A percentile compares a stretch with the other conserved stretches of the same genome.
Conservation (phyloP, 2,888 invertebrate species). For the Timandra comae region DNA sequence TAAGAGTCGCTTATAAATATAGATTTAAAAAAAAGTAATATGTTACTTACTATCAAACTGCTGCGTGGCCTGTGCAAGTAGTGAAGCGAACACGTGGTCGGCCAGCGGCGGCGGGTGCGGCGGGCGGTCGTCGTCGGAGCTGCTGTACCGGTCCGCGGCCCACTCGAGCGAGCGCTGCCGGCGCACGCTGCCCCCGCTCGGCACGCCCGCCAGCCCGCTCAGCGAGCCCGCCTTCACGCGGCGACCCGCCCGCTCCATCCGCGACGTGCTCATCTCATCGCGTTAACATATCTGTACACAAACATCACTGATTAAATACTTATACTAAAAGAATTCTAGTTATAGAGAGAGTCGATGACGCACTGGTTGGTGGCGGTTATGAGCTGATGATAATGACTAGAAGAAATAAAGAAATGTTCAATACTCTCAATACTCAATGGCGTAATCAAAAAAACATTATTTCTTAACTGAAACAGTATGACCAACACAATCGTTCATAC, state of each 20-base stretch:
- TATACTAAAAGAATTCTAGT: too few species aligned
- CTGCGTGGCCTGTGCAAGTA: conserved; percentile 72
- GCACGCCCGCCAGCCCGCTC: conserved; percentile 58
- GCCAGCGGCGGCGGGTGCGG: conserved; percentile 69
- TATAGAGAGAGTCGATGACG: too few species aligned
- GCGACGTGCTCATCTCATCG: conserved; percentile 52
- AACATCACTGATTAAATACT: too few species aligned
- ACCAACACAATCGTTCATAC: too few species aligned
- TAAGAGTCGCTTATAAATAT: too few species aligned
- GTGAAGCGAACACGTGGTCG: conserved; percentile 71
- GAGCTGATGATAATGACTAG: too few species aligned
- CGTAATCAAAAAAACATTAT: too few species aligned
- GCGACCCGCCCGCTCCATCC: conserved; percentile 67
- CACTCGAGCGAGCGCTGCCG: conserved; percentile 78
- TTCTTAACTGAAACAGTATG: too few species aligned
- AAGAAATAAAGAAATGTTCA: too few species aligned
- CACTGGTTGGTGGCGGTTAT: too few species aligned
- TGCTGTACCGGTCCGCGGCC: conserved; percentile 76
- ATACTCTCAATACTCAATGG: too few species aligned
- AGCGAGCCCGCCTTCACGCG: conserved; percentile 66
- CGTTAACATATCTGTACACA: conserved; percentile 47
- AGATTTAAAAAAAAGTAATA: too few species aligned
- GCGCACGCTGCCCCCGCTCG: conserved; percentile 48
- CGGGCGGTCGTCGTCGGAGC: conserved; percentile 72
- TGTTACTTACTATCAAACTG: conserved; percentile 65